Evolutionary conservation across 2,113 vertebrate genomes (phyloP).

Genomic region (Salvator merianae): DNA sequence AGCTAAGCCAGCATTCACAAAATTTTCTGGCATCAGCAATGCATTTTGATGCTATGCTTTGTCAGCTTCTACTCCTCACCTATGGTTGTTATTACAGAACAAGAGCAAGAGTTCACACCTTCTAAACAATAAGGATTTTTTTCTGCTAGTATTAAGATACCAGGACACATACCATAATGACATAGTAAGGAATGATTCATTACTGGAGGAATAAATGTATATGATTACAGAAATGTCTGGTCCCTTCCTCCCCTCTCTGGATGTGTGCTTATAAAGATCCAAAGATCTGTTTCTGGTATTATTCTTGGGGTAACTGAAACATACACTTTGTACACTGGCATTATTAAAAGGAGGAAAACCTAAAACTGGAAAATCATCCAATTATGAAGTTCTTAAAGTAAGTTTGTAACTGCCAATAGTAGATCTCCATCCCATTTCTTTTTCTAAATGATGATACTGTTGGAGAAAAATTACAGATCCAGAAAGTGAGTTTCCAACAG

Average conservation of each 20-base stretch:
- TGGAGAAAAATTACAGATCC: constrained; percentile 10
- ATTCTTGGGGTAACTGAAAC: background rate
- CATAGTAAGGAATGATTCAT: background rate
- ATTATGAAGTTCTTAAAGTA: background rate
- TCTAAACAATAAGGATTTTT: constrained; percentile 33
- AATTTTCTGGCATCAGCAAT: constrained; percentile 62
- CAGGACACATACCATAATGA: background rate
- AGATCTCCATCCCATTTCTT: background rate
- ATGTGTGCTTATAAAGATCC: background rate
- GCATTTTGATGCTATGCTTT: constrained; percentile 61
- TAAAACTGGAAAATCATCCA: background rate
- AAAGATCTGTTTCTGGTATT: background rate
- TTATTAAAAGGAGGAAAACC: background rate
- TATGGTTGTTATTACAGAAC: constrained; percentile 41
- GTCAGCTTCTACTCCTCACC: constrained; percentile 63
- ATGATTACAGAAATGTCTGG: background rate
- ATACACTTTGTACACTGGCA: constrained; percentile 9
- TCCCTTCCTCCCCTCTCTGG: too few species aligned
- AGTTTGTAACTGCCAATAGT: constrained; percentile 7
- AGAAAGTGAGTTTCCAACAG: constrained; percentile 35
- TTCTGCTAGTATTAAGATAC: constrained; percentile 10
- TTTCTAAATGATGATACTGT: background rate
- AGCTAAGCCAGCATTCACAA: constrained; percentile 64
- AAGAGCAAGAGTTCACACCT: constrained; percentile 40
- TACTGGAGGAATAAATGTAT: background rate